Evolutionary conservation across 2,113 vertebrate species (phyloP), one percentile per base, ranked within the genome.

Genomic region (Danionella cerebrum): DNA sequence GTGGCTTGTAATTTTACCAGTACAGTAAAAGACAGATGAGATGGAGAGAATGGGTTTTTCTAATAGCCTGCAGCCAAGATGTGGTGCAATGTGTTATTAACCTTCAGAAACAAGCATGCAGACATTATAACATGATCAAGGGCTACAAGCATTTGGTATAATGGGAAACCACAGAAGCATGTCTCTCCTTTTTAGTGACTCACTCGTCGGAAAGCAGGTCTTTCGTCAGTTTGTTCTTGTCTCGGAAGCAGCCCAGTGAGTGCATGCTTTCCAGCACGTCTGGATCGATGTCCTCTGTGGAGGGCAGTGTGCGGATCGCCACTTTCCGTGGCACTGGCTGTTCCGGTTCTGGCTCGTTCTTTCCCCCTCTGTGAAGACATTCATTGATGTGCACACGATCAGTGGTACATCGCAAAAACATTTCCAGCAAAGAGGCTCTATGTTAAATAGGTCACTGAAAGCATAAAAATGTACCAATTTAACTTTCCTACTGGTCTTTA

Each of bases 191-290:
- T 29, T 39, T 47, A n/a, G 48, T 69, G 16, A 81, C 94, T 85
- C 85, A 98, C 96, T 98, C 95, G 78, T 96, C 95, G 0, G 93
- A 92, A 70, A 99, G 88, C 85, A 99, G 90, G 86, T 99, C 96
- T 87, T 96, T 95, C 84, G 92, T 87, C 76, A 99, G 91, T 79
- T 98, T 99, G 78, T 93, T 95, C 79, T 95, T 94, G 87, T 99
- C 94, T 2, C 95, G 87, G 90, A 99, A 99, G 84, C 96, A 99
- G 85, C 96, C 96, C 77, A 99, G 90, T 0, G 96, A 98, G 84
- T 98, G 94, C 96, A 98, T 99, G 89, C 95, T 98, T 84, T 99
- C 96, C 86, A 99, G 88, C 78, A 98, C 96, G 1, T 97, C 96
- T 0, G 96, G 96, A 84, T 99, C 96, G 5, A 98, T 95, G 77